These are phyloP conservation scores for Zapus hudsonius DNA, from an alignment of 2,113 vertebrate species.

Conservation along the genomic window DNA sequence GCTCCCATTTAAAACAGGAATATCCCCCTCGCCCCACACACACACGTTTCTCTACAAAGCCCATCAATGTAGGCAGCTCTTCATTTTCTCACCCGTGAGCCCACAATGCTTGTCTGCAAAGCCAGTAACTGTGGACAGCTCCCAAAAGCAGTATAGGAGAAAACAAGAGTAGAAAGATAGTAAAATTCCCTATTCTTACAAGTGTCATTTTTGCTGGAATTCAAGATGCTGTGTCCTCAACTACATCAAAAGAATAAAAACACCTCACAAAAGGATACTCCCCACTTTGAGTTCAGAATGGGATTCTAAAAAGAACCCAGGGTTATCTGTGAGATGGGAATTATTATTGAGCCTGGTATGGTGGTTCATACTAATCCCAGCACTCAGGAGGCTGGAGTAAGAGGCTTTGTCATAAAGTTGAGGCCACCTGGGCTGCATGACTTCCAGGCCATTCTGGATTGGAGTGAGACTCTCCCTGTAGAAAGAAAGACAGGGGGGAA, in stretches of 20 bases:
- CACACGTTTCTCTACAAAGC: too few species aligned
- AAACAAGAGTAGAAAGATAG: not conserved
- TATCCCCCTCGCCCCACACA: too few species aligned
- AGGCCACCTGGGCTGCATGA: not conserved
- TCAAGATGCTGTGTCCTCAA: not conserved
- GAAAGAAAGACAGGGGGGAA: not conserved
- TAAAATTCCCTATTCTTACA: not conserved
- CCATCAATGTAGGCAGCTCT: too few species aligned
- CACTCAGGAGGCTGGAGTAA: not conserved
- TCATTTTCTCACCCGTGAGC: too few species aligned
- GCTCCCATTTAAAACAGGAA: conserved; percentile 5
- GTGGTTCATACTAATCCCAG: not conserved
- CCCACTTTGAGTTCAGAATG: not conserved
- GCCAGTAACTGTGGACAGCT: not conserved
- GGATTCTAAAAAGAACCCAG: not conserved
- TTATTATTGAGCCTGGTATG: too few species aligned
- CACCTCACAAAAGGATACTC: not conserved
- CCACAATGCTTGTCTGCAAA: not conserved
- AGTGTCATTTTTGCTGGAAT: not conserved
- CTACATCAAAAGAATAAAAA: not conserved
- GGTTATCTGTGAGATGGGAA: not conserved
- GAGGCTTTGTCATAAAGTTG: too few species aligned
- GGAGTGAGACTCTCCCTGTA: not conserved
- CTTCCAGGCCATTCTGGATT: not conserved
- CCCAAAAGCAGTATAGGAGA: not conserved